phyloP scores from a whole-genome alignment of 2,113 vertebrate genomes.

The Limanda limanda region DNA sequence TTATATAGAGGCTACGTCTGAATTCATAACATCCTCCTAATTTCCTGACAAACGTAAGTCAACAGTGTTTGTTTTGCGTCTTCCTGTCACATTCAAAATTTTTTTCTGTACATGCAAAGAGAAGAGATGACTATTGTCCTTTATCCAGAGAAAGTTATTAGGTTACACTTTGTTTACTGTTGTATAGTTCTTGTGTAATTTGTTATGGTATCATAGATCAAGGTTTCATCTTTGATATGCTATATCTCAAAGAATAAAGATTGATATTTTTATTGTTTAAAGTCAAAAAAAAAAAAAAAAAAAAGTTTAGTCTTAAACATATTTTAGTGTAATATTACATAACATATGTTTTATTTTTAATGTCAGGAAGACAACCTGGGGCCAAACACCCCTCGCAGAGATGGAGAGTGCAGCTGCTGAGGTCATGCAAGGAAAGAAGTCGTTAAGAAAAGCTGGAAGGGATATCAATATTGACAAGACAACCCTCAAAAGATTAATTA shows the following conservation, averaged over 20 bases:
- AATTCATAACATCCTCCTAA: conserved; percentile 19
- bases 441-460: no score
- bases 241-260: conserved; percentile 95
- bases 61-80: conserved; percentile 4
- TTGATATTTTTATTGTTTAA: conserved; percentile 86
- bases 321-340: no score
- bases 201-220: conserved; percentile 86
- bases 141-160: conserved; percentile 43
- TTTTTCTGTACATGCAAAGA: conserved; percentile 24
- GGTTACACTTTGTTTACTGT: conserved; percentile 78
- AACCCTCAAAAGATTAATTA: no score
- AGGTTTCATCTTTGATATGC: conserved; percentile 88
- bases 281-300: no score
- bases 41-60: conserved; percentile 10
- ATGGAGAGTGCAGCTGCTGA: no score
- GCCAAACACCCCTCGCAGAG: no score
- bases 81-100: conserved; percentile 9
- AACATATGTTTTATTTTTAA: no score
- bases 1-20: conserved; percentile 21
- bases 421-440: no score
- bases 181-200: conserved; percentile 91
- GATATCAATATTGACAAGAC: no score
- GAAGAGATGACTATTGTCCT: conserved; percentile 26
- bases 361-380: no score
- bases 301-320: no score